Evolutionary conservation across 2,113 vertebrate genomes (phyloP).

Genomic region (Desmodus rotundus): DNA sequence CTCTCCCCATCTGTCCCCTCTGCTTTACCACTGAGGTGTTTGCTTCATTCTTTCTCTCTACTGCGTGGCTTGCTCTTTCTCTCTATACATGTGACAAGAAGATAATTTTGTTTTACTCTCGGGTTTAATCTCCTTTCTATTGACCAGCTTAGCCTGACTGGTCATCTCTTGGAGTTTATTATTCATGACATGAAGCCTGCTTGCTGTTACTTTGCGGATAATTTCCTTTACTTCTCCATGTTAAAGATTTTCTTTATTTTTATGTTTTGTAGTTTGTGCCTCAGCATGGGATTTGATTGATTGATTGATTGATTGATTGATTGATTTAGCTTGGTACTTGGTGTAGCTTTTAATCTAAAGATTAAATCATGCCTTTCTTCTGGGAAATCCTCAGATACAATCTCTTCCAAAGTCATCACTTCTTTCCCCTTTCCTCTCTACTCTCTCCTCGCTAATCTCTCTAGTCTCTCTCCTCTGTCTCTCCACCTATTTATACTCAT

Average conservation of each 20-base stretch:
- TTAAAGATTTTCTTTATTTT: background rate
- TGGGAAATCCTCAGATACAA: background rate
- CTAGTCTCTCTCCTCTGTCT: too few species aligned
- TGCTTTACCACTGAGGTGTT: background rate
- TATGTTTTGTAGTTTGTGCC: background rate
- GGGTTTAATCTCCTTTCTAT: background rate
- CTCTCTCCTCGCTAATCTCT: background rate
- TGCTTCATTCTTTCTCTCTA: background rate
- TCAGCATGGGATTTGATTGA: background rate
- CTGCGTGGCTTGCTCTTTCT: background rate
- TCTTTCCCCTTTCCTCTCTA: background rate
- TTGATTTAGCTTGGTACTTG: background rate
- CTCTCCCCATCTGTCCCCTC: background rate
- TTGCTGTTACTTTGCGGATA: background rate
- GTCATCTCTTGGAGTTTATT: background rate
- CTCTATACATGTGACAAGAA: background rate
- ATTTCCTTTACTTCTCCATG: background rate
- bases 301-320: too few species aligned
- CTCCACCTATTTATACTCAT: background rate
- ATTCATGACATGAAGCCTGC: background rate
- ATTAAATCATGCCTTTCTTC: background rate
- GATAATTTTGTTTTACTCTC: background rate
- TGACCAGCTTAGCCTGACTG: background rate
- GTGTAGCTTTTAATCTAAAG: background rate
- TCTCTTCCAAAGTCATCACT: background rate